These are phyloP conservation scores for Seriola quinqueradiata DNA, from an alignment of 2,113 vertebrate genomes.

Conservation along the genomic window DNA sequence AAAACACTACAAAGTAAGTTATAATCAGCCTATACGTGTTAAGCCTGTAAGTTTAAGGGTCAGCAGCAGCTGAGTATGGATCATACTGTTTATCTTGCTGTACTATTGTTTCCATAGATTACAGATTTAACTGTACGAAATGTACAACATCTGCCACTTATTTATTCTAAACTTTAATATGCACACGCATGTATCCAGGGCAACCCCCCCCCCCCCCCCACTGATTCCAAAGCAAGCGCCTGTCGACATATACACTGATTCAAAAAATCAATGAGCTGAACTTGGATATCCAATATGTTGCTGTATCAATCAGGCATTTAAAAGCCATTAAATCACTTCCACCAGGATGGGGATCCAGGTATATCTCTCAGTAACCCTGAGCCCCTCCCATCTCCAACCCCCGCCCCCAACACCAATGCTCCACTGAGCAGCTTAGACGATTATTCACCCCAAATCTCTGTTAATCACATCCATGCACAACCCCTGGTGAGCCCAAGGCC, in stretches of 20 bases:
- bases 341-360: slow-evolving; percentile 23
- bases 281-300: not conserved
- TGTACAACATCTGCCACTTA: not conserved
- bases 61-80: not conserved
- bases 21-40: not conserved
- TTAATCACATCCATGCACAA: slow-evolving; percentile 76
- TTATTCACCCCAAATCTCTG: slow-evolving; percentile 81
- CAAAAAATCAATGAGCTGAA: not conserved
- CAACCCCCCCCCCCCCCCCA: too few relatives aligned
- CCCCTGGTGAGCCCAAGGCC: slow-evolving; percentile 52
- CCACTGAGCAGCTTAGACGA: slow-evolving; percentile 78
- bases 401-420: slow-evolving; percentile 44
- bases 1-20: not conserved
- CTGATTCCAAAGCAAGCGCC: too few relatives aligned
- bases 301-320: not conserved
- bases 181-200: not conserved
- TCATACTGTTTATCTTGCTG: not conserved
- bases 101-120: not conserved
- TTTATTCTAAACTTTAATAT: slow-evolving; percentile 2
- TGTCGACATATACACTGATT: not conserved
- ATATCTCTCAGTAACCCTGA: slow-evolving; percentile 35
- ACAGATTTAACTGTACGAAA: not conserved
- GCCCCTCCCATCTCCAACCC: slow-evolving; percentile 38
- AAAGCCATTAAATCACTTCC: slow-evolving; percentile 25
- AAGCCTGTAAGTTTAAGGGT: not conserved